These are phyloP conservation scores for Styela clava DNA, from an alignment of 23 tunicate genomes.

Conservation along the genomic window DNA sequence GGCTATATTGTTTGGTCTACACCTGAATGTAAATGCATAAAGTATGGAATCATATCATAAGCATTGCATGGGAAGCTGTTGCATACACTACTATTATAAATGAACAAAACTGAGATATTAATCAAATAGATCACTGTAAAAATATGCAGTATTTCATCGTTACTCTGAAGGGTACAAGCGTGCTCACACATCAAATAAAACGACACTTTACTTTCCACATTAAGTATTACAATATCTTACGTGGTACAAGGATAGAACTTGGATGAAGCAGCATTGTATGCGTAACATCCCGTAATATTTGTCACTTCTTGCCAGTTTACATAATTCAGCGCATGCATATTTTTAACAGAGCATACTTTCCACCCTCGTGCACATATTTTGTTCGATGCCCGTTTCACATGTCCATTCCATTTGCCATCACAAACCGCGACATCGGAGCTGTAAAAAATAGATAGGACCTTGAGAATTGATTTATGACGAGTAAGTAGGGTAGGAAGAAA, in stretches of 20 bases:
- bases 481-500: too few relatives aligned
- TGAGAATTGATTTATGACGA: too few relatives aligned
- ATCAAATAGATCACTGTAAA: too few relatives aligned
- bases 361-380: slow-evolving; percentile 72
- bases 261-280: slow-evolving; percentile 69
- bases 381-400: slow-evolving; percentile 34
- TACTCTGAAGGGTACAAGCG: too few relatives aligned
- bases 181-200: too few relatives aligned
- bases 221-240: slow-evolving; percentile 22
- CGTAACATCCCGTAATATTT: slow-evolving; percentile 63
- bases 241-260: slow-evolving; percentile 58
- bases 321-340: slow-evolving; percentile 31
- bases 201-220: too few relatives aligned
- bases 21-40: slow-evolving; percentile 29
- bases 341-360: slow-evolving; percentile 52
- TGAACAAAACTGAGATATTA: too few relatives aligned
- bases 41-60: not conserved
- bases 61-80: too few relatives aligned
- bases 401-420: slow-evolving; percentile 62
- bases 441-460: too few relatives aligned
- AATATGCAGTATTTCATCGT: too few relatives aligned
- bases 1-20: slow-evolving; percentile 43
- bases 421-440: slow-evolving; percentile 20
- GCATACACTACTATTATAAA: too few relatives aligned
- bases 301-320: slow-evolving; percentile 51